A percentile compares a stretch with the other conserved stretches of the same genome.
phyloP scores from a whole-genome alignment of 2,113 vertebrate species.

The Nothoprocta pentlandii region DNA sequence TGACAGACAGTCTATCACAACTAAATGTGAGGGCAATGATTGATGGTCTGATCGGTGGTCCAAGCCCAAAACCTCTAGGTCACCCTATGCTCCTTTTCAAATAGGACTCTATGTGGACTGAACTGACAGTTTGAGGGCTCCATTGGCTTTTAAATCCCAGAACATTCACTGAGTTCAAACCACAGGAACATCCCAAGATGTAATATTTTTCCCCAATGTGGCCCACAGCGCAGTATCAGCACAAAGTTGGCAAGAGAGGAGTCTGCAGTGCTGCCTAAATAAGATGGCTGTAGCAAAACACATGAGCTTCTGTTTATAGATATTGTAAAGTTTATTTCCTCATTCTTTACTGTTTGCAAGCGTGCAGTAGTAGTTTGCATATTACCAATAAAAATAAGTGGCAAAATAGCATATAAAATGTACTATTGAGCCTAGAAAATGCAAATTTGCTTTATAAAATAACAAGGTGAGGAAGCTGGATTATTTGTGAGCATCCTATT shows the following conservation, averaged over 20 bases:
- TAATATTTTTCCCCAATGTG: neutral
- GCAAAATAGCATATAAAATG: neutral
- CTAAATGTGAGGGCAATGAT: neutral
- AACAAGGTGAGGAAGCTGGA: neutral
- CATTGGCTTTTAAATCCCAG: neutral
- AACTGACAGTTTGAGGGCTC: neutral
- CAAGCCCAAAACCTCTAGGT: neutral
- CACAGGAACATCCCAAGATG: neutral
- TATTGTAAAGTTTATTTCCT: neutral
- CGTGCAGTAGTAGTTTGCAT: neutral
- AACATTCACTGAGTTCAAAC: neutral
- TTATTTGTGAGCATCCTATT: neutral
- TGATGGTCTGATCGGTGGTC: neutral
- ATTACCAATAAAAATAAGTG: neutral
- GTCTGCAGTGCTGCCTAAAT: neutral
- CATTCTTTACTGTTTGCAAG: neutral
- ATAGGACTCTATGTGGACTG: neutral
- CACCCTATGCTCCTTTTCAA: neutral
- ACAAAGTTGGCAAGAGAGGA: neutral
- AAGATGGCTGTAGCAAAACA: neutral
- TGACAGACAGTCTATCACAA: neutral
- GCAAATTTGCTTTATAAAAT: neutral
- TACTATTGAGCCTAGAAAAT: neutral
- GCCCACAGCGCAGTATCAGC: neutral
- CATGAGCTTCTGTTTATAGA: neutral